Evolutionary conservation across 2,113 vertebrate species (phyloP).

Genomic region (Arvicanthis niloticus): DNA sequence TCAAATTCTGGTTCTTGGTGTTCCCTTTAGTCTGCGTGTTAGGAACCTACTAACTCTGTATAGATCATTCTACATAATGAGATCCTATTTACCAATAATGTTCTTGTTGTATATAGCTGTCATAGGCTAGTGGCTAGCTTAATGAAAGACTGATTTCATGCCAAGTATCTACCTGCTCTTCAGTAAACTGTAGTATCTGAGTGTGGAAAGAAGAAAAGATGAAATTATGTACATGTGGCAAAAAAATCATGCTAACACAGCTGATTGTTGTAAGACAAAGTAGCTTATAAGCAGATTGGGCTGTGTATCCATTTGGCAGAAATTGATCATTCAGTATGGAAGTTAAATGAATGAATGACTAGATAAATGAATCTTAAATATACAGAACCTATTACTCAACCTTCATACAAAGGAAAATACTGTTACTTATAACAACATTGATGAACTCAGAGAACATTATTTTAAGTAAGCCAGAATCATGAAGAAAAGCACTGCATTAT

Average conservation of each 20-base stretch:
- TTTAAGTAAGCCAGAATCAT: neutral
- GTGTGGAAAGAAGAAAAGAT: neutral
- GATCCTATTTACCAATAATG: neutral
- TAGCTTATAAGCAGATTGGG: neutral
- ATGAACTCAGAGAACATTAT: neutral
- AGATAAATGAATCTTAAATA: neutral
- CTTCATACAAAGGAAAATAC: neutral
- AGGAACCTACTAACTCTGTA: neutral
- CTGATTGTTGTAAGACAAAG: neutral
- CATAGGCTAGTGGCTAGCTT: neutral
- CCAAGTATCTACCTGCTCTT: neutral
- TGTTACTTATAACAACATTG: neutral
- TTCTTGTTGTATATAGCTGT: neutral
- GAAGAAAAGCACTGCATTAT: neutral
- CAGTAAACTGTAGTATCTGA: neutral
- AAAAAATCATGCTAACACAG: neutral
- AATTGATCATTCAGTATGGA: neutral
- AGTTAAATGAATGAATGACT: neutral
- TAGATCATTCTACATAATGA: neutral
- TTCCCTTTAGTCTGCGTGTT: neutral
- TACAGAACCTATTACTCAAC: neutral
- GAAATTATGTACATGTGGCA: neutral
- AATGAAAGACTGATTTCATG: neutral
- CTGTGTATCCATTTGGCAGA: neutral
- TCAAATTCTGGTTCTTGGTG: neutral